Evolutionary conservation across 92 coral and sea anemone genomes (phyloP).

Genomic region (Heteractis magnifica): DNA sequence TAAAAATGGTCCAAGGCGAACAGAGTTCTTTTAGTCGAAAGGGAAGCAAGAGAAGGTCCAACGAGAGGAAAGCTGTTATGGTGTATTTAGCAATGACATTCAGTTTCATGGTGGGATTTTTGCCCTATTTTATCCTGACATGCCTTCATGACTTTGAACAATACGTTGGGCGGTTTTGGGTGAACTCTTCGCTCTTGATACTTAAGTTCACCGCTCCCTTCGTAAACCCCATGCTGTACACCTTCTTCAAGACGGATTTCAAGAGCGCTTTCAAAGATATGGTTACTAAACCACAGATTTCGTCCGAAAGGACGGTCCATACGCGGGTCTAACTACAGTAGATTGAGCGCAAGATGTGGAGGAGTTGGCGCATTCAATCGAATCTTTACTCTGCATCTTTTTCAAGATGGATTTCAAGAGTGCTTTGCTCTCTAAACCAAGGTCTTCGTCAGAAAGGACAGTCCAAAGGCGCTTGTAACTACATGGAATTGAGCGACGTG

Average conservation of each 20-base stretch:
- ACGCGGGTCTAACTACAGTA: background rate
- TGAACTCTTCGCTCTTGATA: conserved; percentile 16
- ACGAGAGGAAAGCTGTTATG: conserved; percentile 50
- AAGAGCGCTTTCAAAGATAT: conserved; percentile 49
- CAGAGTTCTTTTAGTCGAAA: conserved; percentile 4
- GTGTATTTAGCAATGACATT: conserved; percentile 61
- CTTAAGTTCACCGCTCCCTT: conserved; percentile 71
- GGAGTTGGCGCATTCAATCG: background rate
- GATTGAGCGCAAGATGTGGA: background rate
- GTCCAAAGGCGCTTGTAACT: background rate
- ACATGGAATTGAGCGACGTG: background rate
- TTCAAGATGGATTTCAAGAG: background rate
- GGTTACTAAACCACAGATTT: background rate
- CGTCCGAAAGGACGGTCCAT: conserved; percentile 15
- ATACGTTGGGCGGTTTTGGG: conserved; percentile 22
- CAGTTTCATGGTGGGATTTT: conserved; percentile 65
- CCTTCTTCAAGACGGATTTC: conserved; percentile 79
- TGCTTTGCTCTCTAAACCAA: background rate
- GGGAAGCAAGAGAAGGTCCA: conserved; percentile 23
- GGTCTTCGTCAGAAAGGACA: background rate
- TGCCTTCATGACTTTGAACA: conserved; percentile 33
- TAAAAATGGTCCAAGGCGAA: conserved; percentile 18
- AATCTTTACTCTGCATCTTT: background rate
- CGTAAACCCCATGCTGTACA: conserved; percentile 69
- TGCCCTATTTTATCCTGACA: conserved; percentile 65